A percentile compares a stretch with the other conserved stretches of the same genome.
Evolutionary conservation across 2,797 vertebrate genomes (phyloP).

Genomic region (Novumbra hubbsi): DNA sequence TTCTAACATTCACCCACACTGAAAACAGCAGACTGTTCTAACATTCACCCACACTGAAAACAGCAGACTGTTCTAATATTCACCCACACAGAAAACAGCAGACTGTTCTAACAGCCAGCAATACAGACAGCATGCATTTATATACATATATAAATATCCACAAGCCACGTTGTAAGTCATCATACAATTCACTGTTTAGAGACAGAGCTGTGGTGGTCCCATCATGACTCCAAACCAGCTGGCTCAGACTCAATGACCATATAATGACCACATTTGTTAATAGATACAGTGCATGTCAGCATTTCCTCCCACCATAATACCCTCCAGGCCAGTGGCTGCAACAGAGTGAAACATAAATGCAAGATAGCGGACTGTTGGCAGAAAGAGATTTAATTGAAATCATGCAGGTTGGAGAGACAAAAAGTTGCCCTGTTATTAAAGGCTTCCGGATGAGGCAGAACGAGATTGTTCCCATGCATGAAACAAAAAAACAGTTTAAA

Average conservation of each 20-base stretch:
- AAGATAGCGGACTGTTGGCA: not conserved
- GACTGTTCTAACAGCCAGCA: not conserved
- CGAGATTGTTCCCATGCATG: not conserved
- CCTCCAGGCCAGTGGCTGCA: not conserved
- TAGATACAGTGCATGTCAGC: slow-evolving; percentile 30
- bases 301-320: slow-evolving; percentile 16
- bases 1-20: not conserved
- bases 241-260: slow-evolving; percentile 3
- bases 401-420: not conserved
- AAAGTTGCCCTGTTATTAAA: not conserved
- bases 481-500: not conserved
- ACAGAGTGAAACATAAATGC: not conserved
- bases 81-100: not conserved
- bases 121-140: too few species aligned
- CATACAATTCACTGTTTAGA: not conserved
- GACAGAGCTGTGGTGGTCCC: not conserved
- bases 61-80: not conserved
- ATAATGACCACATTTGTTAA: slow-evolving; percentile 19
- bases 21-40: not conserved
- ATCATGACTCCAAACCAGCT: slow-evolving; percentile 3
- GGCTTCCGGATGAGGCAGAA: not conserved
- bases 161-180: not conserved
- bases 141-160: not conserved
- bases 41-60: not conserved
- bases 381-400: not conserved